Evolutionary conservation across 1,140 invertebrate species (phyloP).

Genomic region (Lordiphosa stackelbergi): DNA sequence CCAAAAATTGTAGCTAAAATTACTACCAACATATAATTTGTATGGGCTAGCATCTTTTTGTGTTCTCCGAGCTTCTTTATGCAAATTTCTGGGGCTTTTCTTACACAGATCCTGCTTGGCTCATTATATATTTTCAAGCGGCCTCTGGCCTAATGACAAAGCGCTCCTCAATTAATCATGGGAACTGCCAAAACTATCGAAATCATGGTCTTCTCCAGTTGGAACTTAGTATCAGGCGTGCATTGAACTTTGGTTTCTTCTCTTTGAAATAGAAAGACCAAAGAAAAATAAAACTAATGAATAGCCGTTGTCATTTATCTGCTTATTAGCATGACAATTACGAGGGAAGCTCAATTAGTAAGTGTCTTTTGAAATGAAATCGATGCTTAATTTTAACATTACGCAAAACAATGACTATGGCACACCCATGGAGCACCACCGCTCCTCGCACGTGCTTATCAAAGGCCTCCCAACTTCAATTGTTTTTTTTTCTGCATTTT

Average conservation of each 20-base stretch:
- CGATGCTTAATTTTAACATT: slow-evolving; percentile 18
- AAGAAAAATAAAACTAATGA: no score
- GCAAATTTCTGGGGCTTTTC: slow-evolving; percentile 53
- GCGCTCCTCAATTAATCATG: slow-evolving; percentile 53
- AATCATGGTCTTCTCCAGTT: slow-evolving; percentile 15
- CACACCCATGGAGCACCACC: slow-evolving; percentile 11
- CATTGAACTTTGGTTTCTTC: slow-evolving; percentile 55
- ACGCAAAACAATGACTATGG: slow-evolving; percentile 37
- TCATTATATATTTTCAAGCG: neutral
- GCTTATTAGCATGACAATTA: no score
- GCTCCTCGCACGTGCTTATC: slow-evolving; percentile 25
- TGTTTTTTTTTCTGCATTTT: slow-evolving; percentile 30
- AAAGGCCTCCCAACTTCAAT: slow-evolving; percentile 11
- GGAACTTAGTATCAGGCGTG: slow-evolving; percentile 16
- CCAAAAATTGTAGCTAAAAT: slow-evolving; percentile 33
- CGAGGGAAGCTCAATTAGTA: no score
- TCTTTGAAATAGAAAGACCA: slow-evolving; percentile 48
- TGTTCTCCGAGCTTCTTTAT: slow-evolving; percentile 35
- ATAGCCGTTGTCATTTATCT: no score
- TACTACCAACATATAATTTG: slow-evolving; percentile 42
- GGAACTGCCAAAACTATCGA: slow-evolving; percentile 27
- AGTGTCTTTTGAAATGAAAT: no score
- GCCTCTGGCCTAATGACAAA: slow-evolving; percentile 4
- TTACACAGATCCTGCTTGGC: slow-evolving; percentile 46
- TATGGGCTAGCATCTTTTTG: slow-evolving; percentile 25